phyloP scores from a whole-genome alignment of 2,797 vertebrate species.

The Orientallactaga sibirica region DNA sequence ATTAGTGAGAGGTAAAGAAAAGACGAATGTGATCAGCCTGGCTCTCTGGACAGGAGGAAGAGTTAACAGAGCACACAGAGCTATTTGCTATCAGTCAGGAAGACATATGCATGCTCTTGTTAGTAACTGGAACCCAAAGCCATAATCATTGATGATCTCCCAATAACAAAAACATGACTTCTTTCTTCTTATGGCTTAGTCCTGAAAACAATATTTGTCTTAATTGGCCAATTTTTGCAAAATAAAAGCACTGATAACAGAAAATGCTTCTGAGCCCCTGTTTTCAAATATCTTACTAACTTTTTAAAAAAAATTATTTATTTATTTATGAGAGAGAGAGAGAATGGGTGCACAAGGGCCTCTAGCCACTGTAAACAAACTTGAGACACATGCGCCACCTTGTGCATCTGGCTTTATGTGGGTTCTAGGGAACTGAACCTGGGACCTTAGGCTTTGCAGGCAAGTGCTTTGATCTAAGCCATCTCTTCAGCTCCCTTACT shows the following conservation, averaged over 20 bases:
- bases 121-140: constrained; percentile 17
- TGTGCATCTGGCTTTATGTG: too few species aligned
- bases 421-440: too few species aligned
- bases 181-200: constrained; percentile 14
- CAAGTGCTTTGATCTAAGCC: too few species aligned
- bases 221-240: constrained; percentile 28
- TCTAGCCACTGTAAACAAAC: too few species aligned
- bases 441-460: too few species aligned
- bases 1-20: constrained; percentile 16
- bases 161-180: constrained; percentile 3
- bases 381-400: too few species aligned
- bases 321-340: too few species aligned
- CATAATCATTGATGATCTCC: constrained; percentile 51
- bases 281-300: constrained; percentile 44
- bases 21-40: neutral
- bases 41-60: neutral
- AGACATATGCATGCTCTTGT: neutral
- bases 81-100: neutral
- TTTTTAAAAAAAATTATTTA: too few species aligned
- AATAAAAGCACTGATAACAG: neutral
- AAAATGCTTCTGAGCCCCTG: neutral
- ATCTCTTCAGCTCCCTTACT: too few species aligned
- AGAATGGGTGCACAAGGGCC: too few species aligned
- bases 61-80: too few species aligned
- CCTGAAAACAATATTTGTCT: constrained; percentile 28